A percentile compares a stretch with the other conserved stretches of the same genome.
phyloP scores from a whole-genome alignment of 2,888 invertebrate species.

The Reticulitermes lucifugus region DNA sequence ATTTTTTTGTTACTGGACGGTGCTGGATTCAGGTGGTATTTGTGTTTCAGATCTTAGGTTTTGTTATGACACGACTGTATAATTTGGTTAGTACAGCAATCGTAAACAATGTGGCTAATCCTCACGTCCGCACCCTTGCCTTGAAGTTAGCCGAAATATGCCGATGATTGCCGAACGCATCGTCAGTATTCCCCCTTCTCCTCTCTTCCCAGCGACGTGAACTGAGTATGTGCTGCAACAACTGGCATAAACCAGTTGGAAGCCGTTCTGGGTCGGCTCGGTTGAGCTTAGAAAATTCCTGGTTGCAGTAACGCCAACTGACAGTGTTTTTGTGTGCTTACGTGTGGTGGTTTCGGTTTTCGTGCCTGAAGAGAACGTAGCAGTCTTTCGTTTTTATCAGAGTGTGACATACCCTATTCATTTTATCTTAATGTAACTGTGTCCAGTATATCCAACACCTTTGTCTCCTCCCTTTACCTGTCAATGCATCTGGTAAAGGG shows the following conservation, averaged over 20 bases:
- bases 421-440: conserved; percentile 4
- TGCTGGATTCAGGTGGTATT: not conserved
- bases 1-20: not conserved
- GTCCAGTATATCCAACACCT: not conserved
- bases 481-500: conserved; percentile 17
- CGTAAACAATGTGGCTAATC: not conserved
- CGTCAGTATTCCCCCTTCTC: not conserved
- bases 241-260: conserved; percentile 49
- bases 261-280: conserved; percentile 34
- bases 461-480: not conserved
- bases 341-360: not conserved
- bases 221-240: not conserved
- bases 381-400: not conserved
- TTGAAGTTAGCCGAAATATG: not conserved
- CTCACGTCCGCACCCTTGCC: conserved; percentile 32
- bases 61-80: not conserved
- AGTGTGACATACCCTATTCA: not conserved
- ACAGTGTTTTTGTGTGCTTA: not conserved
- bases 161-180: conserved; percentile 1
- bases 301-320: not conserved
- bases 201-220: too few relatives aligned
- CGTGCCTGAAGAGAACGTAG: not conserved
- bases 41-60: not conserved
- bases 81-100: not conserved
- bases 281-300: not conserved